These are phyloP conservation scores for Hyles vespertilio DNA, from an alignment of 1,140 invertebrate genomes.

Conservation along the genomic window DNA sequence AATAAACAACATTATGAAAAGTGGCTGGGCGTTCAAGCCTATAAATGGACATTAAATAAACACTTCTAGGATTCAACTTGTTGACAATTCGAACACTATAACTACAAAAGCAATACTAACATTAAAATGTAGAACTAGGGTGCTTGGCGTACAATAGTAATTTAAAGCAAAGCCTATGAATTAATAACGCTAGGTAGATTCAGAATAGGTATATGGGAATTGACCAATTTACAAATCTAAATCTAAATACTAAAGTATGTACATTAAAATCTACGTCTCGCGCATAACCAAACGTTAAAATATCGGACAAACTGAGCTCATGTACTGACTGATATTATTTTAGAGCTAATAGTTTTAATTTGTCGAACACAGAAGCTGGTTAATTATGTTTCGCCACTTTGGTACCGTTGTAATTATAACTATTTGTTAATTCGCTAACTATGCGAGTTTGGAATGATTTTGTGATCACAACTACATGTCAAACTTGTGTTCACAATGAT, in stretches of 20 bases:
- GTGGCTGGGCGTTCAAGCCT: no score
- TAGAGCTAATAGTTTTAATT: no score
- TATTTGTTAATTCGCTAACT: no score
- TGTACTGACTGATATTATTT: no score
- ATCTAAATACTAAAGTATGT: conserved; percentile 47
- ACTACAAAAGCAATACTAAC: conserved; percentile 53
- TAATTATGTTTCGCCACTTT: no score
- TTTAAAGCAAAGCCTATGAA: conserved; percentile 52
- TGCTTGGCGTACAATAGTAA: conserved; percentile 36
- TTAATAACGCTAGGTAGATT: conserved; percentile 41
- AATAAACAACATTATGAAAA: conserved; percentile 5
- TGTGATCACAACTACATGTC: no score
- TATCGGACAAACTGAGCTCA: no score
- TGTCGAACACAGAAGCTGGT: no score
- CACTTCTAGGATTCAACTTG: conserved; percentile 5
- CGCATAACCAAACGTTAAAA: no score
- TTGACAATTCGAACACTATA: conserved; percentile 19
- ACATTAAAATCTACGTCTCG: conserved; percentile 28
- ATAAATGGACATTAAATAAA: conserved; percentile 6
- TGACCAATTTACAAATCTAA: conserved; percentile 66
- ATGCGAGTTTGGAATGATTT: no score
- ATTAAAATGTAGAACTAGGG: conserved; percentile 33
- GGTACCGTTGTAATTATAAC: no score
- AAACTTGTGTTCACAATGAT: no score
- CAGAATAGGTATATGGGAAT: conserved; percentile 56